Conservation (phyloP, 2,113 vertebrate species). For the Chascanopsetta lugubris region DNA sequence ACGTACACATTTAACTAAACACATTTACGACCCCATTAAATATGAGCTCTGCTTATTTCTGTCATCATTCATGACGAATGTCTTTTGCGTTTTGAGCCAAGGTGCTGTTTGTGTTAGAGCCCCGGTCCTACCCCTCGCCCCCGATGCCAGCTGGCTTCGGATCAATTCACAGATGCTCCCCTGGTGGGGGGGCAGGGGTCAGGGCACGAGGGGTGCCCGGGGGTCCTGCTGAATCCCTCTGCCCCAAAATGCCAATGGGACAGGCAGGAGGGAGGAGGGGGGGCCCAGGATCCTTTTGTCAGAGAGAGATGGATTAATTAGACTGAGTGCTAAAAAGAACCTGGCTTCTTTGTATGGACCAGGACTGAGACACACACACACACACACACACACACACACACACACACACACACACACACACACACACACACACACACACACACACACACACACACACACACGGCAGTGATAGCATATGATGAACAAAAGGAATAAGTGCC, state of each 20-base stretch:
- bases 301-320: conserved; percentile 76
- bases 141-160: conserved; percentile 77
- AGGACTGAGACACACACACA: conserved; percentile 19
- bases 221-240: conserved; percentile 73
- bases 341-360: conserved; percentile 52
- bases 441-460: conserved; percentile 34
- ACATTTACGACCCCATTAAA: neutral
- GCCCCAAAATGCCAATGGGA: conserved; percentile 78
- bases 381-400: conserved; percentile 34
- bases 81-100: conserved; percentile 14
- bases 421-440: conserved; percentile 36
- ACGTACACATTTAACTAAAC: neutral
- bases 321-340: conserved; percentile 64
- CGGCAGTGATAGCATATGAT: conserved; percentile 11
- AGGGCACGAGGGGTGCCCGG: conserved; percentile 74
- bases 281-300: conserved; percentile 63
- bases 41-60: neutral
- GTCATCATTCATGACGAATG: neutral
- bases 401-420: conserved; percentile 15
- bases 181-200: conserved; percentile 79
- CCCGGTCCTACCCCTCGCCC: conserved; percentile 52
- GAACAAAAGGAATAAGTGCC: conserved; percentile 18
- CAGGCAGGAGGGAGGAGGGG: conserved; percentile 40
- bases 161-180: conserved; percentile 84
- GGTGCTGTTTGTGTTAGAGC: conserved; percentile 18